Percentiles rank a stretch among this genome's conserved stretches.
These are phyloP conservation scores for Dasypus novemcinctus DNA, from an alignment of 2,113 vertebrate genomes.

Conservation along the genomic window DNA sequence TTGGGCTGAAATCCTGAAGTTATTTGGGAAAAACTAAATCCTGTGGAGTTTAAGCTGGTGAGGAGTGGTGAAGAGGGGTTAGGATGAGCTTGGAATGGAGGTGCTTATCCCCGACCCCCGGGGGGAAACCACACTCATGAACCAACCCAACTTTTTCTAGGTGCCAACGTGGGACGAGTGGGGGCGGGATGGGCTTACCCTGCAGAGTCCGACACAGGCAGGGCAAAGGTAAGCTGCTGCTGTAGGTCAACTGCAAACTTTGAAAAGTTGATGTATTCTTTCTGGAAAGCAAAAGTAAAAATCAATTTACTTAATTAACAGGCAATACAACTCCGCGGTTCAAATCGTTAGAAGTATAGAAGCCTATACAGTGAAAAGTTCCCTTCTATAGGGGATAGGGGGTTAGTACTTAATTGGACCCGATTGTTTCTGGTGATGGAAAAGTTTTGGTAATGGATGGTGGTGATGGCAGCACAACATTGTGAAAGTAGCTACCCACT, in stretches of 20 bases:
- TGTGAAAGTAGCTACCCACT: no score
- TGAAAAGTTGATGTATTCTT: neutral
- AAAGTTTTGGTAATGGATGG: no score
- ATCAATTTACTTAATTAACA: neutral
- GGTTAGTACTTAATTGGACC: no score
- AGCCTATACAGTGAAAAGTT: neutral
- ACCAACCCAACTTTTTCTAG: neutral
- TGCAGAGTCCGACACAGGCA: neutral
- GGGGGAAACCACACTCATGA: neutral
- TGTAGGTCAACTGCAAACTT: neutral
- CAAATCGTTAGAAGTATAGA: neutral
- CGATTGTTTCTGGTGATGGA: no score
- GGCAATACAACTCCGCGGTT: neutral
- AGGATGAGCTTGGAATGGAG: neutral
- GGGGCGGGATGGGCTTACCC: no score
- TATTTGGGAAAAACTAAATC: neutral
- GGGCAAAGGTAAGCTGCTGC: neutral
- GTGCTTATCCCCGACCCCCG: neutral
- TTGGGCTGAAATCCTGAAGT: neutral
- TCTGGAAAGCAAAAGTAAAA: neutral
- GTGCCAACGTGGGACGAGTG: neutral
- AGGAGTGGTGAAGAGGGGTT: neutral
- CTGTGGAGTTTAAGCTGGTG: neutral
- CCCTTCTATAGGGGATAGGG: neutral
- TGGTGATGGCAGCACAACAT: no score